Percentiles rank a stretch among this genome's conserved stretches.
Evolutionary conservation across 1,140 invertebrate species (phyloP).

Genomic region (Stegodyphus dumicola): DNA sequence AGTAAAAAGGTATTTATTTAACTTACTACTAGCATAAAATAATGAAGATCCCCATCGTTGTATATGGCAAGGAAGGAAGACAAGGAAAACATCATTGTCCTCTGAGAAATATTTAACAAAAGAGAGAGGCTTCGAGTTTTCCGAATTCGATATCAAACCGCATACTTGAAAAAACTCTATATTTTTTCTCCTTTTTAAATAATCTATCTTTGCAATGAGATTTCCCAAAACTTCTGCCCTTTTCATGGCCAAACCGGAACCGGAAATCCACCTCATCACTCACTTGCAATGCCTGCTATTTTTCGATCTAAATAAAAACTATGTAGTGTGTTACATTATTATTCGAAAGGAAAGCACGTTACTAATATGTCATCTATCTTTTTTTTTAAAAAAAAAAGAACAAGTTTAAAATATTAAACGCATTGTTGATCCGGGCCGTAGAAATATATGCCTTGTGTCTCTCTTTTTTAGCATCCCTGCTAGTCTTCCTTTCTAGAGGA

Average conservation of each 20-base stretch:
- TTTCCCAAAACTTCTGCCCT: neutral
- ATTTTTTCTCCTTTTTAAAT: neutral
- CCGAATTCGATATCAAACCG: neutral
- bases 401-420: neutral
- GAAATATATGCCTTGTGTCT: neutral
- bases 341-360: neutral
- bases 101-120: slow-evolving; percentile 25
- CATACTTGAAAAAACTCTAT: neutral
- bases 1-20: slow-evolving; percentile 33
- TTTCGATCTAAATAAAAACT: slow-evolving; percentile 42
- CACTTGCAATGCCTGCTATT: slow-evolving; percentile 5
- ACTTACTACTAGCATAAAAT: slow-evolving; percentile 13
- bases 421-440: neutral
- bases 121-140: neutral
- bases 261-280: slow-evolving; percentile 56
- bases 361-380: slow-evolving; percentile 1
- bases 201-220: neutral
- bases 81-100: slow-evolving; percentile 26
- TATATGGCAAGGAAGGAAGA: slow-evolving; percentile 40
- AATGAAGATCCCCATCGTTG: slow-evolving; percentile 8
- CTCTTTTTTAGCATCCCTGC: neutral
- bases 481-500: neutral
- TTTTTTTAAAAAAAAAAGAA: neutral
- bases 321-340: neutral
- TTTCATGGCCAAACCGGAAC: slow-evolving; percentile 36